Base-by-base conservation (phyloP, 1,140 invertebrate genomes). In the Grapholita molesta region DNA sequence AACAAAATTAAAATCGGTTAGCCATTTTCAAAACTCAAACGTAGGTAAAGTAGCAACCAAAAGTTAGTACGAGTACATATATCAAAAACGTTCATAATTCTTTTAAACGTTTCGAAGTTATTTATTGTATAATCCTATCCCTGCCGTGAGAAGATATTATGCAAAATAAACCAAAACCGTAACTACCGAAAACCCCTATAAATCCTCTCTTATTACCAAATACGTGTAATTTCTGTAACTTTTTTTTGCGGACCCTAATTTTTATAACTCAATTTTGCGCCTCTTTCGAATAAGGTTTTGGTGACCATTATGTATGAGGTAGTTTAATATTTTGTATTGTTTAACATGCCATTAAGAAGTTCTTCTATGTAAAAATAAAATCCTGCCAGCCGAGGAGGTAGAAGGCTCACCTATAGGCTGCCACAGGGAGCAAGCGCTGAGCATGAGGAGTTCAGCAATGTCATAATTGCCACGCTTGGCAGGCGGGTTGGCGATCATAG, bases 231-330 rank as follows among this genome's bases (percentile, higher is more conserved):
- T 61, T 61, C 30, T 25, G n/a, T 15, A 15, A 32, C 12, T 12
- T 28, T 61, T n/a, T 61, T 61, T 61, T 61, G 55, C 15, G 55
- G 55, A 61, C 55, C 55, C 28, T 61, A 61, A 61, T 61, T 61
- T 61, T 61, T 61, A 61, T 61, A 61, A 61, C 55, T 61, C 55
- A 61, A 61, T 61, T 61, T 61, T 61, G 18, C 25, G 55, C 25
- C 7, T 28, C 25, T 32, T 61, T 61, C 30, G 55, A 25, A 61
- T 61, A 61, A 25, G 2, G 25, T 28, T 48, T 48, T 48, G 42
- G 42, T 21, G 42, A 48, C 42, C 42, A 48, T 48, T 21, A 48
- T 48, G 42, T 12, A 57, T 18, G 24, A 57, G 53, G 25, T 61
- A 30, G 25, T 61, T 28, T 30, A 48, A 7, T 1, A 48, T 48